phyloP scores from a whole-genome alignment of 2,797 vertebrate species.

The Gila robusta region DNA sequence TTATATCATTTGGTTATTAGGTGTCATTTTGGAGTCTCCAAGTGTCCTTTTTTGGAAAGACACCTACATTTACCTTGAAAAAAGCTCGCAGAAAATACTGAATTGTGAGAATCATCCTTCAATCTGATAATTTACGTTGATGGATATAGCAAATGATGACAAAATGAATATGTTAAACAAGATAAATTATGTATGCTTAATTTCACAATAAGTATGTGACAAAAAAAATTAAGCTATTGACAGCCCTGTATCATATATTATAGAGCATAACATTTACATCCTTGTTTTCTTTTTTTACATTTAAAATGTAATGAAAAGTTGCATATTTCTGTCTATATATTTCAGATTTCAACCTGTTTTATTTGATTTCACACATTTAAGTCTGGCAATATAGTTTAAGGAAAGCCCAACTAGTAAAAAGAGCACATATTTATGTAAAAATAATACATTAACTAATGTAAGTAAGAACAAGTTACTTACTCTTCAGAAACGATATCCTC shows the following conservation, averaged over 20 bases:
- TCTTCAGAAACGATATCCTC: neutral
- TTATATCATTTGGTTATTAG: no score
- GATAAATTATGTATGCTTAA: no score
- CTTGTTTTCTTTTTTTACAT: neutral
- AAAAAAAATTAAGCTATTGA: no score
- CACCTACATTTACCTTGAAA: no score
- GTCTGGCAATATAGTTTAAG: neutral
- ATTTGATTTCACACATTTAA: neutral
- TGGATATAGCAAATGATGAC: no score
- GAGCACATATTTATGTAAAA: neutral
- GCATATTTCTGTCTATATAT: neutral
- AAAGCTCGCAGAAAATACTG: no score
- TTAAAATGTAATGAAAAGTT: neutral
- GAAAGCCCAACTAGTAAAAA: neutral
- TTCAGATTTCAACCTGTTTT: neutral
- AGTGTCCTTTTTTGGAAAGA: no score
- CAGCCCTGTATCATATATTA: neutral
- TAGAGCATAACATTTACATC: neutral
- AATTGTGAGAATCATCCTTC: no score
- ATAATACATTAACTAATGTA: neutral
- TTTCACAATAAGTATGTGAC: no score
- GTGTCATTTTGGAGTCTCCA: no score
- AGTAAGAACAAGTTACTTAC: neutral
- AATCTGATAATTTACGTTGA: no score
- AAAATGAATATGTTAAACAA: no score